These are phyloP conservation scores for Vanessa atalanta DNA, from an alignment of 1,140 invertebrate genomes.

Conservation along the genomic window DNA sequence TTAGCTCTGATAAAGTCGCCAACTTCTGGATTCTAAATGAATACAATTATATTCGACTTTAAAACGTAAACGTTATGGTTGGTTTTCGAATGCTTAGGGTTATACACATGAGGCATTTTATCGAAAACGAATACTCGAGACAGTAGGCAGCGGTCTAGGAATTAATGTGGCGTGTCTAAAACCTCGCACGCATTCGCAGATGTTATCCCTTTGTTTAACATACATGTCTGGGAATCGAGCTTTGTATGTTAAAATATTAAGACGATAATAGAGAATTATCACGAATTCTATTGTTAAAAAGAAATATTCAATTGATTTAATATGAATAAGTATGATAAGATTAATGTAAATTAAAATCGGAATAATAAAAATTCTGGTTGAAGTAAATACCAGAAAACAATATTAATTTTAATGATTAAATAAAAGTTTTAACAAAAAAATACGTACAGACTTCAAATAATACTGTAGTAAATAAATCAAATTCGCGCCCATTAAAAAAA, in stretches of 20 bases:
- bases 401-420: no score
- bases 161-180: conserved; percentile 70
- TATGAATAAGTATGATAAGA: no score
- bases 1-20: conserved; percentile 31
- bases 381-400: no score
- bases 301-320: not conserved
- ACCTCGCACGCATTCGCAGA: conserved; percentile 59
- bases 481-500: no score
- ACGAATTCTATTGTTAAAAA: not conserved
- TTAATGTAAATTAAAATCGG: no score
- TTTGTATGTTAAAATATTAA: conserved; percentile 14
- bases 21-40: conserved; percentile 8
- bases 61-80: not conserved
- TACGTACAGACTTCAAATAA: no score
- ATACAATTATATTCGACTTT: conserved; percentile 15
- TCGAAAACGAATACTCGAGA: conserved; percentile 53
- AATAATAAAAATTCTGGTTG: no score
- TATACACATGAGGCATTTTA: conserved; percentile 34
- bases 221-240: conserved; percentile 34
- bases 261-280: not conserved
- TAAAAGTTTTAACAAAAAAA: no score
- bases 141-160: conserved; percentile 69
- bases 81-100: not conserved
- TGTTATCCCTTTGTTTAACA: conserved; percentile 58
- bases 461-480: no score